Evolutionary conservation across 1,140 invertebrate species (phyloP).

Genomic region (Drosophila tristis): DNA sequence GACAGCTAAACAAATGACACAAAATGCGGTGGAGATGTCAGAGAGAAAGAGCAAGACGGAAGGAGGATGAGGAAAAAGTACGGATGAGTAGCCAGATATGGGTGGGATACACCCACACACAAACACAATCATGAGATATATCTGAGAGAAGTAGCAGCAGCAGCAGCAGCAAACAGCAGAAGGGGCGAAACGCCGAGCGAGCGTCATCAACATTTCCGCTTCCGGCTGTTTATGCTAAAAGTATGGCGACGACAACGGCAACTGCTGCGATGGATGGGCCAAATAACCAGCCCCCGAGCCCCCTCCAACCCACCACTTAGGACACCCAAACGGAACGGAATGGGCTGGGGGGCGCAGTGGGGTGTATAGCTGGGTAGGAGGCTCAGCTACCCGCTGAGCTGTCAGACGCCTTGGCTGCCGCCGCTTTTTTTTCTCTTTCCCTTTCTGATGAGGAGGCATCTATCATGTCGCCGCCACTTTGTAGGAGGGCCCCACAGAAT

Average conservation of each 20-base stretch:
- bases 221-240: constrained; percentile 82
- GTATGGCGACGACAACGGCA: constrained; percentile 68
- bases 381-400: constrained; percentile 57
- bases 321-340: not conserved
- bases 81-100: not conserved
- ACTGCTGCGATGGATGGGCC: constrained; percentile 35
- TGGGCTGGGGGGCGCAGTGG: not conserved
- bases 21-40: constrained; percentile 41
- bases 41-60: not conserved
- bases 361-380: no score
- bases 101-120: constrained; percentile 16
- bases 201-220: constrained; percentile 81
- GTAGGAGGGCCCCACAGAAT: not conserved
- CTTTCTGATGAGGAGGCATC: constrained; percentile 50
- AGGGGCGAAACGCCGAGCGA: constrained; percentile 21
- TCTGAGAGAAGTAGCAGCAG: no score
- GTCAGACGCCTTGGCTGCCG: constrained; percentile 70
- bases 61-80: not conserved
- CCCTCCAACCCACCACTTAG: not conserved
- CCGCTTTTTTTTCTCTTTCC: not conserved
- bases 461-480: constrained; percentile 45
- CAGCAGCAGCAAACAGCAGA: not conserved
- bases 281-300: not conserved
- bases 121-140: not conserved
- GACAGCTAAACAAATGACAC: constrained; percentile 82